Percentiles rank a stretch among this genome's conserved stretches.
Evolutionary conservation across 1,140 invertebrate genomes (phyloP).

Genomic region (Bombus ignitus): DNA sequence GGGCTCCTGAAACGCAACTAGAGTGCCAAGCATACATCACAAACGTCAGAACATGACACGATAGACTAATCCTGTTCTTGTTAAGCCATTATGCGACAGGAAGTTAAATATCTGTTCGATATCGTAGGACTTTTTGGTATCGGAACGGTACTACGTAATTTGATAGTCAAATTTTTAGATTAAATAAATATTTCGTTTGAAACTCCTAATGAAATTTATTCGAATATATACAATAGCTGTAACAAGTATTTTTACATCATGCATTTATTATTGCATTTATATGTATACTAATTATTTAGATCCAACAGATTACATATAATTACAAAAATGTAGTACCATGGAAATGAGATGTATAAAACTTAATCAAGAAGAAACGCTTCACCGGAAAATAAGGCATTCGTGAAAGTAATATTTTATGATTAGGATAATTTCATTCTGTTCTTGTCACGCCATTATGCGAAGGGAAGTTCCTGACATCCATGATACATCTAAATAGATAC

Average conservation of each 20-base stretch:
- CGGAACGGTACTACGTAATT: no score
- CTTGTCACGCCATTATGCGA: background rate
- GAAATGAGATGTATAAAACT: no score
- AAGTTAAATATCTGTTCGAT: background rate
- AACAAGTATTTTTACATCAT: no score
- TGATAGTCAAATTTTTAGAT: background rate
- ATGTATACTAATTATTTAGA: background rate
- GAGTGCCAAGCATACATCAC: constrained; percentile 1
- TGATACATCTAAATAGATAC: no score
- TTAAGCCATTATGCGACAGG: background rate
- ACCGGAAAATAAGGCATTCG: background rate
- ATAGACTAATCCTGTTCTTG: background rate
- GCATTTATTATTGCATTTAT: background rate
- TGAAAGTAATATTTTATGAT: background rate
- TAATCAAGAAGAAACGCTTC: no score
- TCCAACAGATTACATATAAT: no score
- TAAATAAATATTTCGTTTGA: background rate
- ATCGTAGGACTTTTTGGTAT: no score
- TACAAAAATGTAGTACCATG: no score
- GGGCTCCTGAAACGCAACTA: background rate
- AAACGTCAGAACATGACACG: constrained; percentile 6
- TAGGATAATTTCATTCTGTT: background rate
- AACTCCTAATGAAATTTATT: background rate
- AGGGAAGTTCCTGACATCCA: background rate
- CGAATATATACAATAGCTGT: no score